phyloP scores from a whole-genome alignment of 2,888 invertebrate genomes.

The Eupithecia exiguata region DNA sequence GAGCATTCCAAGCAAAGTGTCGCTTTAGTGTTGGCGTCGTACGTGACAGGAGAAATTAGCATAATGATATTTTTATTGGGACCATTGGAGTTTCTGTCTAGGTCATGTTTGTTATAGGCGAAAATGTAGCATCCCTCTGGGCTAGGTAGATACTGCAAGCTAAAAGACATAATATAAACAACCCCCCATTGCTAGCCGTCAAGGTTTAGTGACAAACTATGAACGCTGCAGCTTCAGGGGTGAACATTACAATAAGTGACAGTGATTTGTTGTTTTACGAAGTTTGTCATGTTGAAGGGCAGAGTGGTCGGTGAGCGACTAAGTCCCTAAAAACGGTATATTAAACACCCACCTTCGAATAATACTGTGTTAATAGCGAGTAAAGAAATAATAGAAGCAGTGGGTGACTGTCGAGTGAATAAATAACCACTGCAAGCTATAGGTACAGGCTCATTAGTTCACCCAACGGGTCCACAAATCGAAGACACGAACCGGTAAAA shows the following conservation, averaged over 20 bases:
- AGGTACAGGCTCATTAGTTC: slow-evolving; percentile 4
- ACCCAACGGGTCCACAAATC: slow-evolving; percentile 5
- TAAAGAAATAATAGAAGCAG: not conserved
- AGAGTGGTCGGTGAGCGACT: not conserved
- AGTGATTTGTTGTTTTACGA: not conserved
- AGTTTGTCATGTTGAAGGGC: not conserved
- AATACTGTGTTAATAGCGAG: not conserved
- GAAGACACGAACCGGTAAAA: slow-evolving; percentile 6
- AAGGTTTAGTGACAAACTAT: not conserved
- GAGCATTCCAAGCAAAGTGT: slow-evolving; percentile 37
- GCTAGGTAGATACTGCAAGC: not conserved
- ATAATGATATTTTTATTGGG: slow-evolving; percentile 31
- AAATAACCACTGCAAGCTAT: not conserved
- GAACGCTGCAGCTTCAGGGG: not conserved
- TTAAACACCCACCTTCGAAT: not conserved
- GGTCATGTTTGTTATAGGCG: not conserved
- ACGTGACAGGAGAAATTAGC: slow-evolving; percentile 41
- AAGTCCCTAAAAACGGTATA: not conserved
- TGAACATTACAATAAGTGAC: not conserved
- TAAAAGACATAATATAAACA: not conserved
- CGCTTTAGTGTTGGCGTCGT: slow-evolving; percentile 27
- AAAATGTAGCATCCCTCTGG: not conserved
- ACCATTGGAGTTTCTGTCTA: slow-evolving; percentile 4
- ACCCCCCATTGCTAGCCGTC: not conserved
- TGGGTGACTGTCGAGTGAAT: not conserved